Percentiles rank a stretch among this genome's conserved stretches.
These are phyloP conservation scores for Oryzaephilus surinamensis DNA, from an alignment of 1,140 invertebrate species.

Conservation along the genomic window DNA sequence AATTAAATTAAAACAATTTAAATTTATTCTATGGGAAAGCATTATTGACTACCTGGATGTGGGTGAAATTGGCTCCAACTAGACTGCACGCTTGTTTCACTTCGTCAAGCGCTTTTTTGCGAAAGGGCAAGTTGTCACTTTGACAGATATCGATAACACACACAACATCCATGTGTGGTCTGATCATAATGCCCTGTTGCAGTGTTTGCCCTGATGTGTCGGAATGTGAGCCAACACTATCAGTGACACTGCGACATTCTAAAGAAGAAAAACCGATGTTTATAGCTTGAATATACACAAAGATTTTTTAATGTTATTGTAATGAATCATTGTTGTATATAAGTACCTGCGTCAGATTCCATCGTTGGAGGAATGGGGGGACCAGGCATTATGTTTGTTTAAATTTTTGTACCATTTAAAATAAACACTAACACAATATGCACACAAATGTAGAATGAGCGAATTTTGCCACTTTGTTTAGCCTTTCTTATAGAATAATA, in stretches of 20 bases:
- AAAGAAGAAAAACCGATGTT: conserved; percentile 18
- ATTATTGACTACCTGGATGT: conserved; percentile 56
- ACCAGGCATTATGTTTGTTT: conserved; percentile 21
- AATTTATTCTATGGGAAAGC: not conserved
- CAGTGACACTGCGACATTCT: conserved; percentile 53
- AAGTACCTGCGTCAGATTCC: conserved; percentile 32
- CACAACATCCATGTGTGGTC: conserved; percentile 78
- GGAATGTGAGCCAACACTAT: conserved; percentile 59
- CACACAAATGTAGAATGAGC: no score
- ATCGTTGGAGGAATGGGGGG: conserved; percentile 21
- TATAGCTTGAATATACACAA: conserved; percentile 24
- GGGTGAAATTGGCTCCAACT: conserved; percentile 69
- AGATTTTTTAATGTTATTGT: conserved; percentile 19
- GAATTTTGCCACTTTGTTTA: no score
- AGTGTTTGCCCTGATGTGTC: conserved; percentile 58
- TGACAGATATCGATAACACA: conserved; percentile 74
- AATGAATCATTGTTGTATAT: conserved; percentile 21
- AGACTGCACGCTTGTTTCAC: conserved; percentile 66
- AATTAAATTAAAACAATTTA: conserved; percentile 26
- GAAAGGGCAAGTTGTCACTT: conserved; percentile 56
- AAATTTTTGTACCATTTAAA: conserved; percentile 2
- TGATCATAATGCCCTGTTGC: conserved; percentile 36
- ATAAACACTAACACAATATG: conserved; percentile 3
- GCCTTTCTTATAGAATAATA: no score
- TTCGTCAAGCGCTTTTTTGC: conserved; percentile 75